phyloP scores from a whole-genome alignment of 2,797 vertebrate genomes.

The Meriones psammophilus region DNA sequence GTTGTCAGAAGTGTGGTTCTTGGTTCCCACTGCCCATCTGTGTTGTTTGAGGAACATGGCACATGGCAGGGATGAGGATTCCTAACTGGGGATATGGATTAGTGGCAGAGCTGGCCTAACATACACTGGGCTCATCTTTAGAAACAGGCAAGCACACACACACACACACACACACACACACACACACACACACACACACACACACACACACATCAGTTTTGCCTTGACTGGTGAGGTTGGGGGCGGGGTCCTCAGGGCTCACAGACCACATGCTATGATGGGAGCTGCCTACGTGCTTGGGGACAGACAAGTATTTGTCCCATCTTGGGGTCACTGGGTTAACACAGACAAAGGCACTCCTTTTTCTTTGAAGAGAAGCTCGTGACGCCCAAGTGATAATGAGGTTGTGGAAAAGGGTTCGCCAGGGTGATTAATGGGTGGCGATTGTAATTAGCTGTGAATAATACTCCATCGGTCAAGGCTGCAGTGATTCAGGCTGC shows the following conservation, averaged over 20 bases:
- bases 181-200: background rate
- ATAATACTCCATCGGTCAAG: background rate
- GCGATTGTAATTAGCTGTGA: conserved; percentile 29
- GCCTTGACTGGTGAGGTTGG: background rate
- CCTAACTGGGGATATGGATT: background rate
- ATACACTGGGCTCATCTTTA: background rate
- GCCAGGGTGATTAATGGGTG: conserved; percentile 4
- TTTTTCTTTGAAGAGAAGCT: background rate
- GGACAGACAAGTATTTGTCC: background rate
- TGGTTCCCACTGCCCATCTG: background rate
- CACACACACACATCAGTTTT: background rate
- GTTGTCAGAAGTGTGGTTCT: background rate
- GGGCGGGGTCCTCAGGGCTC: background rate
- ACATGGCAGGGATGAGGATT: background rate
- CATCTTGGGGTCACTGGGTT: background rate
- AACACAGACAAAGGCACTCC: background rate
- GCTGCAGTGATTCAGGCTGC: background rate
- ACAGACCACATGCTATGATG: background rate
- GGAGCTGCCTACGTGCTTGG: conserved; percentile 26
- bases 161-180: background rate
- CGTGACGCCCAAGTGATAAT: conserved; percentile 23
- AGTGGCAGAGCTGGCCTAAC: background rate
- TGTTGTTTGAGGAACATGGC: background rate
- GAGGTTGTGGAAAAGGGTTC: background rate
- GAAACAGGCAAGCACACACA: background rate